These are phyloP conservation scores for Drosophila kepulauana DNA, from an alignment of 1,140 invertebrate species.

Conservation along the genomic window DNA sequence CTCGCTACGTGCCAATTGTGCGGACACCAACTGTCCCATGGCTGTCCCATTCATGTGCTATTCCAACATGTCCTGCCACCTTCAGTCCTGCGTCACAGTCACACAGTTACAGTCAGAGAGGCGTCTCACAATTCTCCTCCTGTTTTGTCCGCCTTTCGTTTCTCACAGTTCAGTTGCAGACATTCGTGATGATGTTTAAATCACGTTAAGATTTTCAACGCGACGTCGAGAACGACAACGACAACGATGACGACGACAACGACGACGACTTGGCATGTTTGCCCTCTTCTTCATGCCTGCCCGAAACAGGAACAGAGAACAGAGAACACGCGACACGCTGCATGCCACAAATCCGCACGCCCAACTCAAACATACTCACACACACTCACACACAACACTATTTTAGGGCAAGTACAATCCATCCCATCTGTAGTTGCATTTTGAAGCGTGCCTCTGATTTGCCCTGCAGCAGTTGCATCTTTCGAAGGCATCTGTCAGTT, in stretches of 20 bases:
- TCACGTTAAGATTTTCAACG: slow-evolving; percentile 72
- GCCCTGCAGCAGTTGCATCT: slow-evolving; percentile 8
- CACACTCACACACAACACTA: slow-evolving; percentile 6
- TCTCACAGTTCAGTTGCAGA: slow-evolving; percentile 21
- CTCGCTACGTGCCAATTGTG: slow-evolving; percentile 68
- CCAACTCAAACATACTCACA: slow-evolving; percentile 17
- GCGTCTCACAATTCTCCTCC: slow-evolving; percentile 19
- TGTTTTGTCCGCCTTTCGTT: slow-evolving; percentile 17
- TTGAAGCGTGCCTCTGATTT: slow-evolving; percentile 10
- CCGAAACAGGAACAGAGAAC: slow-evolving; percentile 9
- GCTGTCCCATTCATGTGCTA: background rate
- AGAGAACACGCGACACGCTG: slow-evolving; percentile 10
- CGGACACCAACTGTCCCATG: slow-evolving; percentile 55
- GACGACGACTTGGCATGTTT: slow-evolving; percentile 63
- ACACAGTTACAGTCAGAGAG: too few species aligned
- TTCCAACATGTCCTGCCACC: background rate
- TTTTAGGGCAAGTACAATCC: background rate
- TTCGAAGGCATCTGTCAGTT: background rate
- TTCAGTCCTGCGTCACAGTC: slow-evolving; percentile 2
- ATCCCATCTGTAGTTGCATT: background rate
- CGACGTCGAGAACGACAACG: slow-evolving; percentile 9
- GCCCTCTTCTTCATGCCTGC: slow-evolving; percentile 22
- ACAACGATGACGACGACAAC: too few species aligned
- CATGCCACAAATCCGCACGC: slow-evolving; percentile 19
- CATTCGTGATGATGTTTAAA: slow-evolving; percentile 65